Percentiles rank a stretch among this genome's conserved stretches.
These are phyloP conservation scores for Zaprionus ghesquierei DNA, from an alignment of 1,140 invertebrate genomes.

Conservation along the genomic window DNA sequence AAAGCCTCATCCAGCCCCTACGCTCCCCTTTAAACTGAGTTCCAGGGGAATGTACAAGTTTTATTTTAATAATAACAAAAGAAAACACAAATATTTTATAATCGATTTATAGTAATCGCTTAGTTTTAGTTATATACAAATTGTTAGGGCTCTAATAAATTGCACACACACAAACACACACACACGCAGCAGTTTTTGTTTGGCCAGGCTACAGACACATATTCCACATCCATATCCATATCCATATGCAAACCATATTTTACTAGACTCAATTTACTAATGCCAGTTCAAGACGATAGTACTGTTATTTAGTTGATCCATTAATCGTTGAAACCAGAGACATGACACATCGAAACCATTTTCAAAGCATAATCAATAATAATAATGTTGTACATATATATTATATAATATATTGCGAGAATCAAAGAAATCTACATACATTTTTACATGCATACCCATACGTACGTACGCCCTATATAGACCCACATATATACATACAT, in stretches of 20 bases:
- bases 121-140: conserved; percentile 75
- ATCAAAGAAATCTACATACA: conserved; percentile 9
- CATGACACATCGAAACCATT: conserved; percentile 48
- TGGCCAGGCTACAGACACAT: conserved; percentile 39
- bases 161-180: conserved; percentile 59
- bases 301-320: conserved; percentile 74
- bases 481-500: conserved; percentile 18
- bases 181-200: conserved; percentile 35
- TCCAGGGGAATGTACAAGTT: conserved; percentile 37
- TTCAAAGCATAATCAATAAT: conserved; percentile 32
- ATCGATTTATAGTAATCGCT: conserved; percentile 60
- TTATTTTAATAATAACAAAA: conserved; percentile 26
- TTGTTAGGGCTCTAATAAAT: conserved; percentile 70
- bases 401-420: conserved; percentile 8
- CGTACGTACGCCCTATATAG: conserved; percentile 14
- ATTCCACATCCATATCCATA: conserved; percentile 11
- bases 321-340: conserved; percentile 25
- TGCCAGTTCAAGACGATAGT: conserved; percentile 59
- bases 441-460: conserved; percentile 18
- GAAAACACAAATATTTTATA: conserved; percentile 62
- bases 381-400: conserved; percentile 26
- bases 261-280: conserved; percentile 53
- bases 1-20: neutral
- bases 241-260: conserved; percentile 15
- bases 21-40: conserved; percentile 21